Evolutionary conservation across 2,113 vertebrate genomes (phyloP).

Genomic region (Columba janthina): DNA sequence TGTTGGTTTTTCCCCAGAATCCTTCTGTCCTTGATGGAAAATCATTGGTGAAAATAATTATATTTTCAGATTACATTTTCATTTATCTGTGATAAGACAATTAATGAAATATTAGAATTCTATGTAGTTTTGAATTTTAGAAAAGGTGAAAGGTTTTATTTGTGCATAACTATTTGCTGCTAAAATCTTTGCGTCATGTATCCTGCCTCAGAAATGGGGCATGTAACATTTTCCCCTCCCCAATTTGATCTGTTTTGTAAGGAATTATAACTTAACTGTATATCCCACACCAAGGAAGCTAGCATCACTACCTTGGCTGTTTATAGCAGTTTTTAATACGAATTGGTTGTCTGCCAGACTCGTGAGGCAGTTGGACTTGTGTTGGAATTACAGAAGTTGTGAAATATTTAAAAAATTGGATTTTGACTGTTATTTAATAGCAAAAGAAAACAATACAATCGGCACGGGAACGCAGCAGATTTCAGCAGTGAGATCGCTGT

Average conservation of each 20-base stretch:
- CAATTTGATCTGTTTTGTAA: background rate
- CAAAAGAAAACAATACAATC: background rate
- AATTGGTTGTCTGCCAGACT: background rate
- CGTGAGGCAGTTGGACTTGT: background rate
- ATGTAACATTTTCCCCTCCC: background rate
- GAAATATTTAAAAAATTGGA: background rate
- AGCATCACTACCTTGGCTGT: background rate
- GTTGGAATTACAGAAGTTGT: slow-evolving; percentile 2
- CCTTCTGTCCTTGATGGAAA: background rate
- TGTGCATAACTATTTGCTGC: background rate
- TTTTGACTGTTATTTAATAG: background rate
- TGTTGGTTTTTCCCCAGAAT: background rate
- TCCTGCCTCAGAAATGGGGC: background rate
- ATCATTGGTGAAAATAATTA: background rate
- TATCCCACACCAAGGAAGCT: background rate
- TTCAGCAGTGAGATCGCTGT: background rate
- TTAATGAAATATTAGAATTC: background rate
- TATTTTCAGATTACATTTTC: background rate
- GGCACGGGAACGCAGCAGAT: accelerated
- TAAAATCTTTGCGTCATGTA: background rate
- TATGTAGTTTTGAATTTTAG: background rate
- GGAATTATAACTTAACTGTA: background rate
- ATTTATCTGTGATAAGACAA: background rate
- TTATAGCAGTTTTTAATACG: background rate
- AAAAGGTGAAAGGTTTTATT: background rate